phyloP scores from a whole-genome alignment of 2,888 invertebrate genomes.

The Trichogramma evanescens region DNA sequence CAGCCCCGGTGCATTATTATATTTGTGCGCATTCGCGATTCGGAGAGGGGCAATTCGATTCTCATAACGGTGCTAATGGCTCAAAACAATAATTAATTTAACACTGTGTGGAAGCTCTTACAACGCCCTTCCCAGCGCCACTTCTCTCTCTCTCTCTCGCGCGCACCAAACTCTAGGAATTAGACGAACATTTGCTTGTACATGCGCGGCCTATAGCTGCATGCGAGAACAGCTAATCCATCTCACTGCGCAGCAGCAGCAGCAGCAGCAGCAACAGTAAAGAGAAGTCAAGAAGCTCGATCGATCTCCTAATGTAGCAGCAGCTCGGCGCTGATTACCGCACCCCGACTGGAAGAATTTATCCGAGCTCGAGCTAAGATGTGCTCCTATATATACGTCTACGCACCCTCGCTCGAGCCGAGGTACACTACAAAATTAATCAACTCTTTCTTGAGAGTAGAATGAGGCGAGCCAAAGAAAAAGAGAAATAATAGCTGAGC shows the following conservation, averaged over 20 bases:
- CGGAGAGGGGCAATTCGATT: conserved; percentile 3
- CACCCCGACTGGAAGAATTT: neutral
- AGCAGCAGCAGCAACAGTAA: neutral
- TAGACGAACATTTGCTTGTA: neutral
- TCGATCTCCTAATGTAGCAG: conserved; percentile 8
- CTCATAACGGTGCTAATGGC: conserved; percentile 11
- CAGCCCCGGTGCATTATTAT: no score
- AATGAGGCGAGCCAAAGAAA: neutral
- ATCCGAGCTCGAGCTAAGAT: neutral
- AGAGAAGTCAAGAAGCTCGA: neutral
- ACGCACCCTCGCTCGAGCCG: neutral
- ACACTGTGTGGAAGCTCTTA: no score
- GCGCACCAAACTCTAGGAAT: neutral
- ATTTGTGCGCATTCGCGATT: neutral
- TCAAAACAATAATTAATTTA: conserved; percentile 17
- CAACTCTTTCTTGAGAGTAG: conserved; percentile 5
- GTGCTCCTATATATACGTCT: neutral
- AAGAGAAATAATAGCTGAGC: neutral
- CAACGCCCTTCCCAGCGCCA: no score
- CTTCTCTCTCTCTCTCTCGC: neutral
- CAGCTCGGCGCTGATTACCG: conserved; percentile 8
- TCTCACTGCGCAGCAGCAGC: neutral
- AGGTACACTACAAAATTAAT: conserved; percentile 6
- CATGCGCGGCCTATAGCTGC: no score
- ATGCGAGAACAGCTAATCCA: conserved; percentile 3